Evolutionary conservation across 2,888 invertebrate species (phyloP).

Genomic region (Erynnis tages): DNA sequence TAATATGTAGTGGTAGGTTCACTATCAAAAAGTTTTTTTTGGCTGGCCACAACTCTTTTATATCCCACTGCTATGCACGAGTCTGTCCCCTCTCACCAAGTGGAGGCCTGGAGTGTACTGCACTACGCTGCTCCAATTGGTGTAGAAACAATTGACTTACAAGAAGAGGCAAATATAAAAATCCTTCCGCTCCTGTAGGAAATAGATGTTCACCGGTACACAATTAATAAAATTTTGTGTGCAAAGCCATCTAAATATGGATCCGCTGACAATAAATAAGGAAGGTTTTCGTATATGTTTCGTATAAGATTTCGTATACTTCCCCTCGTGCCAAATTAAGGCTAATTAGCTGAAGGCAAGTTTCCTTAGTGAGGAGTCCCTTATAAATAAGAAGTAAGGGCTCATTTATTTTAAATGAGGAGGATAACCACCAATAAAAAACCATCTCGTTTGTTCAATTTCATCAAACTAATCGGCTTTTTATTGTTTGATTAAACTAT

Average conservation of each 20-base stretch:
- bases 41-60: too few species aligned
- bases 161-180: too few species aligned
- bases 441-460: not conserved
- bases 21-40: too few species aligned
- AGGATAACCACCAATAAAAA: constrained; percentile 30
- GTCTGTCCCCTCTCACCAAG: too few species aligned
- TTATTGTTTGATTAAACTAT: too few species aligned
- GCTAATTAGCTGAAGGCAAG: constrained; percentile 48
- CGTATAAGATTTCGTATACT: too few species aligned
- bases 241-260: not conserved
- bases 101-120: too few species aligned
- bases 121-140: too few species aligned
- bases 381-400: constrained; percentile 41
- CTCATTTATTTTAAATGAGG: constrained; percentile 46
- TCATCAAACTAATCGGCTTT: too few species aligned
- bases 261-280: constrained; percentile 11
- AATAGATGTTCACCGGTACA: not conserved
- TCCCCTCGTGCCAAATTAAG: constrained; percentile 40
- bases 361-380: constrained; percentile 42
- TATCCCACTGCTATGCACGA: too few species aligned
- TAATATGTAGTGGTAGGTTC: too few species aligned
- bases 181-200: not conserved
- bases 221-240: constrained; percentile 4
- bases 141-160: too few species aligned
- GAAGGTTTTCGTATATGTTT: constrained; percentile 2